Percentiles rank a stretch among this genome's conserved stretches.
phyloP scores from a whole-genome alignment of 92 coral and sea anemone genomes.

The Umimayanthus kanabou region DNA sequence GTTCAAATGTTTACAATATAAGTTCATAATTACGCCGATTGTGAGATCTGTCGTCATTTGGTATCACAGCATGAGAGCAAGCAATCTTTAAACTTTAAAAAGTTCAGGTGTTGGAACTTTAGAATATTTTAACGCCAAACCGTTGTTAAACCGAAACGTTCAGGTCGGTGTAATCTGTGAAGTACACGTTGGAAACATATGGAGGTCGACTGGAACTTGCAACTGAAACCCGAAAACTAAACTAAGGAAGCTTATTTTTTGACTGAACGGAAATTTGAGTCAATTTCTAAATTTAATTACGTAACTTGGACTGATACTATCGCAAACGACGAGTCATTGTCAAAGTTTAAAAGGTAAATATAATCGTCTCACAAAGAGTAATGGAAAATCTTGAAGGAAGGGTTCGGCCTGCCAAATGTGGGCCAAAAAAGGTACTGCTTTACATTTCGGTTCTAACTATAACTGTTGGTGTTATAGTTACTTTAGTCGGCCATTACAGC shows the following conservation, averaged over 20 bases:
- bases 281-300: not conserved
- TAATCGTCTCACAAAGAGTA: not conserved
- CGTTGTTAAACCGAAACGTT: not conserved
- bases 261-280: not conserved
- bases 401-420: slow-evolving; percentile 36
- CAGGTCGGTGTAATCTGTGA: not conserved
- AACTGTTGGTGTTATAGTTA: not conserved
- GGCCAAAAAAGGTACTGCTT: slow-evolving; percentile 20
- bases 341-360: not conserved
- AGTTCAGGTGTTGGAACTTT: not conserved
- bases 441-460: slow-evolving; percentile 20
- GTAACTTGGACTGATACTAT: too few species aligned
- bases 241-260: too few species aligned
- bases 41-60: not conserved
- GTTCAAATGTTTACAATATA: not conserved
- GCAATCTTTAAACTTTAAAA: slow-evolving; percentile 18
- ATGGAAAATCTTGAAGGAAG: slow-evolving; percentile 39
- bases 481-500: slow-evolving; percentile 35
- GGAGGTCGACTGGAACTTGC: not conserved
- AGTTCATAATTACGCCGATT: too few species aligned
- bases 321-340: not conserved
- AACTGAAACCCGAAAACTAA: not conserved
- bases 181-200: not conserved
- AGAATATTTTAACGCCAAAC: not conserved
- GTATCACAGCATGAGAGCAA: not conserved